phyloP scores from a whole-genome alignment of 2,888 invertebrate genomes.

The Lepidocyrtinus sp. region DNA sequence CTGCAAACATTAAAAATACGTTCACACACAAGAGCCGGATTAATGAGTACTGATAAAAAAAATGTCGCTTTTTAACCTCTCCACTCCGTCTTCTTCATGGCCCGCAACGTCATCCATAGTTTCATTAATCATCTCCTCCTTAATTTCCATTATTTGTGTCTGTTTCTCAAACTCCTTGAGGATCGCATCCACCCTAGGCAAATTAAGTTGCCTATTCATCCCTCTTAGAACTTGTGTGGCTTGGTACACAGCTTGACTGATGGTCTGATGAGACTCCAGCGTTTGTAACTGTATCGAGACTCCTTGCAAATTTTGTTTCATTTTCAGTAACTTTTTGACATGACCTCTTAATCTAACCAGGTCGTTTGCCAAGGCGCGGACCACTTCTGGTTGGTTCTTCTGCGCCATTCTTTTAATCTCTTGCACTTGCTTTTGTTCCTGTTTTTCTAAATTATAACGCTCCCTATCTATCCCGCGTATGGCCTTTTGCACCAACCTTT shows the following conservation, averaged over 20 bases:
- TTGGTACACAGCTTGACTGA: slow-evolving; percentile 78
- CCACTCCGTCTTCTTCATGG: slow-evolving; percentile 77
- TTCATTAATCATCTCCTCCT: slow-evolving; percentile 79
- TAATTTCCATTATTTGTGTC: slow-evolving; percentile 79
- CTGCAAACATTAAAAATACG: slow-evolving; percentile 70
- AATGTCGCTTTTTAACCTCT: slow-evolving; percentile 73
- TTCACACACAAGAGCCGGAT: not conserved
- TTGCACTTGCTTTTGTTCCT: slow-evolving; percentile 77
- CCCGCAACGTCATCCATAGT: slow-evolving; percentile 78
- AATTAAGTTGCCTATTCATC: slow-evolving; percentile 77
- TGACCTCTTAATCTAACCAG: slow-evolving; percentile 77
- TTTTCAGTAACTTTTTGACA: slow-evolving; percentile 78
- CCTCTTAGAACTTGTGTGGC: slow-evolving; percentile 77
- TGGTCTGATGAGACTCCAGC: slow-evolving; percentile 77
- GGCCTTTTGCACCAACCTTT: slow-evolving; percentile 77
- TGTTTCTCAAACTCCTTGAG: slow-evolving; percentile 78
- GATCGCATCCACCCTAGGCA: slow-evolving; percentile 78
- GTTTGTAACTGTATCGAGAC: slow-evolving; percentile 78
- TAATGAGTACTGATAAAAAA: not conserved
- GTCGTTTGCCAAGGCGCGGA: slow-evolving; percentile 79
- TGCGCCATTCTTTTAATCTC: slow-evolving; percentile 78
- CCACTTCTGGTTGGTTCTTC: slow-evolving; percentile 74
- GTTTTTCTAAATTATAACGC: slow-evolving; percentile 75
- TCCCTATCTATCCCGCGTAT: slow-evolving; percentile 77
- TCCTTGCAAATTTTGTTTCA: slow-evolving; percentile 78